phyloP scores from a whole-genome alignment of 2,797 vertebrate genomes.

The Enteromius thamalakanensis region DNA sequence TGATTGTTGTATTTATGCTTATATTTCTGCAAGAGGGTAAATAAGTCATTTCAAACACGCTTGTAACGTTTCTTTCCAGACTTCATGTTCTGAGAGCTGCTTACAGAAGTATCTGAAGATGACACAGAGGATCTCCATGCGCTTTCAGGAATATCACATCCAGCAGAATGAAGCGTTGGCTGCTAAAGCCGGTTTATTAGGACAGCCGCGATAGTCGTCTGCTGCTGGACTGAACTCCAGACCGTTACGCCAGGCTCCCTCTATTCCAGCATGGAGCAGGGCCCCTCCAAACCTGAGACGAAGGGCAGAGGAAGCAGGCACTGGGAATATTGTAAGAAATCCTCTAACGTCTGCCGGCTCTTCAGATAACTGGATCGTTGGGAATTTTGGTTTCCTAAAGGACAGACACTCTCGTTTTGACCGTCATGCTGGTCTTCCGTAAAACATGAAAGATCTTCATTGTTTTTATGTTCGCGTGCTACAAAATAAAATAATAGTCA shows the following conservation, averaged over 20 bases:
- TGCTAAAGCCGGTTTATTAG: constrained; percentile 92
- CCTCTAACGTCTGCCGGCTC: constrained; percentile 1
- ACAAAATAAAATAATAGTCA: neutral
- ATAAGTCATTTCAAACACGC: neutral
- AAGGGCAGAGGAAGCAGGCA: constrained; percentile 6
- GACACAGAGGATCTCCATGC: constrained; percentile 98
- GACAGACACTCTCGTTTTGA: constrained; percentile 7
- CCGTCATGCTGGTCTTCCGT: neutral
- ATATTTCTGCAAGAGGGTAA: neutral
- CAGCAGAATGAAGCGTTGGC: constrained; percentile 98
- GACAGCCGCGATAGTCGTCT: constrained; percentile 80
- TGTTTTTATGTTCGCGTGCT: constrained; percentile 25
- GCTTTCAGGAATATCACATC: constrained; percentile 98
- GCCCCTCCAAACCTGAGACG: neutral
- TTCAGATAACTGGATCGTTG: neutral
- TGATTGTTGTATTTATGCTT: neutral
- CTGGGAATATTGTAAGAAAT: neutral
- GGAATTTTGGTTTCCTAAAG: constrained; percentile 1
- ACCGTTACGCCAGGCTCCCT: constrained; percentile 3
- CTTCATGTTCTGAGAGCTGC: constrained; percentile 91
- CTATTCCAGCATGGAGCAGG: constrained; percentile 31
- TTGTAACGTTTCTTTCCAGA: constrained; percentile 69
- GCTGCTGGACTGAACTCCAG: constrained; percentile 18
- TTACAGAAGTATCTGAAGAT: constrained; percentile 99
- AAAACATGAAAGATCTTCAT: neutral